Conservation (phyloP, 2,888 invertebrate species). For the Acronicta psi region DNA sequence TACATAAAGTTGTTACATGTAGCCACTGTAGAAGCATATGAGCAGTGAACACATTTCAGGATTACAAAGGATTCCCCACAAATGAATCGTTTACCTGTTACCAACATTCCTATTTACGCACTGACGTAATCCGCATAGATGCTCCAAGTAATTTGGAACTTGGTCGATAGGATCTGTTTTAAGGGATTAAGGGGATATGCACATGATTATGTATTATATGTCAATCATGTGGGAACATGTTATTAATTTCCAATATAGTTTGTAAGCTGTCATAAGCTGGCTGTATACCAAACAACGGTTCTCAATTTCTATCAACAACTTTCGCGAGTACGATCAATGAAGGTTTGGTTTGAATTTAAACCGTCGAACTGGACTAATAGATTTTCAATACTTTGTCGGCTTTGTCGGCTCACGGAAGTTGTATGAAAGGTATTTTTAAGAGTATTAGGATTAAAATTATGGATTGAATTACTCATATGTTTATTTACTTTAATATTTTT, state of each 20-base stretch:
- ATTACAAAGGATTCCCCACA: slow-evolving; percentile 67
- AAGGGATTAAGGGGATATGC: slow-evolving; percentile 15
- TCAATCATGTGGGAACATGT: slow-evolving; percentile 10
- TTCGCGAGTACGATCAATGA: too few relatives aligned
- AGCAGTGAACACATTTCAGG: slow-evolving; percentile 67
- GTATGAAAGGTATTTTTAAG: too few relatives aligned
- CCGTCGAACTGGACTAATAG: too few relatives aligned
- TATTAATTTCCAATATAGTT: slow-evolving; percentile 5
- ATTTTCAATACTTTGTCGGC: too few relatives aligned
- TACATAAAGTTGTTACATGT: slow-evolving; percentile 19
- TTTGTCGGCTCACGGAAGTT: too few relatives aligned
- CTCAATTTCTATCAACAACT: too few relatives aligned
- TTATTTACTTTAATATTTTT: too few relatives aligned
- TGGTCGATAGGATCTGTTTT: slow-evolving; percentile 31
- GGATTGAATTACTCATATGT: too few relatives aligned
- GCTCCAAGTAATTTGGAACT: slow-evolving; percentile 40
- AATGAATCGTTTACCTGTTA: slow-evolving; percentile 69
- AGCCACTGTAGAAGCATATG: slow-evolving; percentile 22
- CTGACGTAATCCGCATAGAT: slow-evolving; percentile 48
- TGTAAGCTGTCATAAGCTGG: not conserved
- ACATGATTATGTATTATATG: slow-evolving; percentile 9
- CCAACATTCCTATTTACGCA: slow-evolving; percentile 22
- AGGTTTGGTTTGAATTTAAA: too few relatives aligned
- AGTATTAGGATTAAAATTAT: too few relatives aligned
- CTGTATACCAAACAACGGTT: not conserved